Conservation (phyloP, 2,888 invertebrate genomes). For the Allophyes oxyacanthae region DNA sequence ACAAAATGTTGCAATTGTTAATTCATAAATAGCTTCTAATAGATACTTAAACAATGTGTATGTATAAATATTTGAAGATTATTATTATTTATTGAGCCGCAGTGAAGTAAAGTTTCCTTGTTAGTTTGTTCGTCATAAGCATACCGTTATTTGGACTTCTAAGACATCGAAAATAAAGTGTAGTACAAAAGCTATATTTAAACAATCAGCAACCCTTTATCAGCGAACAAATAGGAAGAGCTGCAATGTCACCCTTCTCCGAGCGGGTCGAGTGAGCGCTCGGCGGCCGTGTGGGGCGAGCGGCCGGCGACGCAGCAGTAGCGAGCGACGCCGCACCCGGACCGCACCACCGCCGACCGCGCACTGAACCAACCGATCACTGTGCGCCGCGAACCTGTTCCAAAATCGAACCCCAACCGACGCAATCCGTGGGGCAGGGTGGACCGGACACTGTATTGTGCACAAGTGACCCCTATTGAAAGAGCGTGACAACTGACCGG, state of each 20-base stretch:
- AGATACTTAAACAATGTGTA: background rate
- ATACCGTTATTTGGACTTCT: slow-evolving; percentile 28
- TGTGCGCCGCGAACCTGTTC: slow-evolving; percentile 67
- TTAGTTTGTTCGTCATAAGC: background rate
- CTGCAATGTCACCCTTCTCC: slow-evolving; percentile 85
- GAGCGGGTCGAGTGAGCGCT: slow-evolving; percentile 70
- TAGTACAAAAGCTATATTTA: slow-evolving; percentile 62
- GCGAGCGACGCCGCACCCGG: slow-evolving; percentile 82
- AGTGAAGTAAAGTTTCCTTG: background rate
- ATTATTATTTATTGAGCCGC: background rate
- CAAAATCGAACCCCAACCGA: slow-evolving; percentile 65
- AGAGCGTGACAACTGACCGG: slow-evolving; percentile 77
- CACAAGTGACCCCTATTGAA: slow-evolving; percentile 82
- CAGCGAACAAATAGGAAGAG: slow-evolving; percentile 79
- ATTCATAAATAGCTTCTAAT: no score
- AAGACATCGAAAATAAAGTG: slow-evolving; percentile 56
- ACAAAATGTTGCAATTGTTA: no score
- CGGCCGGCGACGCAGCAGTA: slow-evolving; percentile 79
- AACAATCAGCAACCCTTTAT: slow-evolving; percentile 78
- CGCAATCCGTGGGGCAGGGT: slow-evolving; percentile 65
- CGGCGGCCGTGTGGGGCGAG: slow-evolving; percentile 68
- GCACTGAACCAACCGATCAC: slow-evolving; percentile 59
- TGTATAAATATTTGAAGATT: background rate
- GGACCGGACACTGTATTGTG: slow-evolving; percentile 81
- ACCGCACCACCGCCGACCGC: slow-evolving; percentile 81